These are phyloP conservation scores for Thalpophila matura DNA, from an alignment of 2,888 invertebrate genomes.

Conservation along the genomic window DNA sequence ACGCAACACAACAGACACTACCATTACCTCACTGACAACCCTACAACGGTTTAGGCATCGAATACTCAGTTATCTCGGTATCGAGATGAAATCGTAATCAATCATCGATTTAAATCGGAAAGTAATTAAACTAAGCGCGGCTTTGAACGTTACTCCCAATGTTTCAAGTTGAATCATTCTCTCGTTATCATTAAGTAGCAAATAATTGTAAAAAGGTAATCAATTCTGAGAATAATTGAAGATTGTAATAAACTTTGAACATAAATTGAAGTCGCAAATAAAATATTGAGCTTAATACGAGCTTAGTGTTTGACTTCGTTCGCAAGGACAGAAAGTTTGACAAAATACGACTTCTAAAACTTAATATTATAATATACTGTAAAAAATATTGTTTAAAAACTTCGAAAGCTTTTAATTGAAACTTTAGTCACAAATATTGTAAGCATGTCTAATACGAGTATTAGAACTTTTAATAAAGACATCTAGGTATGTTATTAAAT, in stretches of 20 bases:
- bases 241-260: slow-evolving; percentile 32
- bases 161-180: slow-evolving; percentile 56
- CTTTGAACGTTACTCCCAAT: slow-evolving; percentile 31
- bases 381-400: slow-evolving; percentile 20
- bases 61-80: slow-evolving; percentile 34
- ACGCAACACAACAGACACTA: slow-evolving; percentile 15
- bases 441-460: neutral
- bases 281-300: slow-evolving; percentile 14
- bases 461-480: slow-evolving; percentile 22
- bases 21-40: slow-evolving; percentile 31
- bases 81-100: slow-evolving; percentile 62
- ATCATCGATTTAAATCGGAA: slow-evolving; percentile 67
- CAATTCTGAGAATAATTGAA: slow-evolving; percentile 50
- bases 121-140: slow-evolving; percentile 65
- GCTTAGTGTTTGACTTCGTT: slow-evolving; percentile 9
- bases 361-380: slow-evolving; percentile 11
- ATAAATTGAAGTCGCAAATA: slow-evolving; percentile 43
- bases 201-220: slow-evolving; percentile 66
- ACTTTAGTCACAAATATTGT: slow-evolving; percentile 22
- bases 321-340: slow-evolving; percentile 28
- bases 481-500: too few species aligned
- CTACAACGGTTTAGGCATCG: slow-evolving; percentile 32
- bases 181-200: slow-evolving; percentile 58
- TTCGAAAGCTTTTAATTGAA: slow-evolving; percentile 5
- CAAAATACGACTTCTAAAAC: slow-evolving; percentile 38